Conservation (phyloP, 2,888 invertebrate species). For the Agrenia bidenticulata region DNA sequence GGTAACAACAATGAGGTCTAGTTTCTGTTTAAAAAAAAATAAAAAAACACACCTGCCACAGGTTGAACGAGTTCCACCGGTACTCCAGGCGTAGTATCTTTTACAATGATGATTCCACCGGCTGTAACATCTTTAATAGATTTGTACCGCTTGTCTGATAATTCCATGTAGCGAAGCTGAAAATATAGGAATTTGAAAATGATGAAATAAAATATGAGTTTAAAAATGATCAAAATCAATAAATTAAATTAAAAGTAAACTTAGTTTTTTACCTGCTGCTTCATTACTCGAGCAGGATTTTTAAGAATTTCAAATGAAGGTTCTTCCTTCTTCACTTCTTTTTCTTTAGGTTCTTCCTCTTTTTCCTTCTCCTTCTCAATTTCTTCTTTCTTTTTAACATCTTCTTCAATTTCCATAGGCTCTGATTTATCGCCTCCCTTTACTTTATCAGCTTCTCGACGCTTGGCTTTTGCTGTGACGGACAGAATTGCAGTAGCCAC, state of each 20-base stretch:
- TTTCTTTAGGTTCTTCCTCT: constrained; percentile 57
- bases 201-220: not conserved
- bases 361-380: constrained; percentile 57
- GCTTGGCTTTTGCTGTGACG: constrained; percentile 89
- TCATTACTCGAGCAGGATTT: constrained; percentile 93
- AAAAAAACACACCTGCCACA: constrained; percentile 70
- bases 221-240: not conserved
- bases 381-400: constrained; percentile 57
- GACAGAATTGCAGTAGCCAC: constrained; percentile 97
- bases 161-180: constrained; percentile 65
- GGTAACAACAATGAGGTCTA: not conserved
- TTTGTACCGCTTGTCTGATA: constrained; percentile 78
- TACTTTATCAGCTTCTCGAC: constrained; percentile 73
- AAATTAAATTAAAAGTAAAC: not conserved
- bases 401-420: constrained; percentile 58
- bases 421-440: constrained; percentile 58
- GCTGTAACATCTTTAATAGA: constrained; percentile 89
- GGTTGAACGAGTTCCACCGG: constrained; percentile 88
- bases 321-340: constrained; percentile 69
- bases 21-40: not conserved
- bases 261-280: constrained; percentile 68
- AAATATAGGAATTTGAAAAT: constrained; percentile 30
- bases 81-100: constrained; percentile 74
- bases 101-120: constrained; percentile 94
- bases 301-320: constrained; percentile 85